phyloP scores from a whole-genome alignment of 2,888 invertebrate species.

The Quadroppia sp. region DNA sequence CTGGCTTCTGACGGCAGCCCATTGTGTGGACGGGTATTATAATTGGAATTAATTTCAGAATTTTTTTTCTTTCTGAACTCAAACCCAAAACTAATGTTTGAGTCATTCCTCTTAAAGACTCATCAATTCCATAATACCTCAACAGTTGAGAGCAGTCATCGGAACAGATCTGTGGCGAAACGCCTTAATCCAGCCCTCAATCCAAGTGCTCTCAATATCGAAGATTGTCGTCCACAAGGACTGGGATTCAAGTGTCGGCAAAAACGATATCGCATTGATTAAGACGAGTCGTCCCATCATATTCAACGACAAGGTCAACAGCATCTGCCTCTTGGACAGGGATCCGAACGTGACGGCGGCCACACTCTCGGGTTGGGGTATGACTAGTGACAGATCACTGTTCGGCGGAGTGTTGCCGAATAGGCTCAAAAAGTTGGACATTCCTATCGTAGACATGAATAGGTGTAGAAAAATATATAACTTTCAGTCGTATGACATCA shows the following conservation, averaged over 20 bases:
- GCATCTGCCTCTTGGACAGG: constrained; percentile 30
- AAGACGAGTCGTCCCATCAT: constrained; percentile 33
- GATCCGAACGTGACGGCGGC: background rate
- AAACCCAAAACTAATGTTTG: too few species aligned
- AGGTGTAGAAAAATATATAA: constrained; percentile 33
- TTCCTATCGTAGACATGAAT: constrained; percentile 38
- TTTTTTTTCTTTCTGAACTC: too few species aligned
- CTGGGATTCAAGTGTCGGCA: constrained; percentile 12
- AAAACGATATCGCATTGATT: constrained; percentile 41
- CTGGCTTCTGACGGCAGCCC: constrained; percentile 41
- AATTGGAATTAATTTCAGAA: too few species aligned
- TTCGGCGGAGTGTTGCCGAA: constrained; percentile 23
- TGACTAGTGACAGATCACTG: constrained; percentile 26
- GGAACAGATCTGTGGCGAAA: constrained; percentile 40
- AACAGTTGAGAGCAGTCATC: constrained; percentile 37
- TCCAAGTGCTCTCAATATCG: constrained; percentile 24
- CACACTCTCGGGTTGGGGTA: constrained; percentile 40
- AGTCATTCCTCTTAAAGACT: background rate
- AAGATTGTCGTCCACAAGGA: constrained; percentile 38
- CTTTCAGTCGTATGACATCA: constrained; percentile 23
- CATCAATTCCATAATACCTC: constrained; percentile 25
- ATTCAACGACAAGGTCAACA: constrained; percentile 35
- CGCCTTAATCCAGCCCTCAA: constrained; percentile 30
- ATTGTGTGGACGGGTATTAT: constrained; percentile 39
- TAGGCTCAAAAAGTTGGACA: constrained; percentile 16